A percentile compares a stretch with the other conserved stretches of the same genome.
These are phyloP conservation scores for Brachycybe producta DNA, from an alignment of 2,888 invertebrate species.

Conservation along the genomic window DNA sequence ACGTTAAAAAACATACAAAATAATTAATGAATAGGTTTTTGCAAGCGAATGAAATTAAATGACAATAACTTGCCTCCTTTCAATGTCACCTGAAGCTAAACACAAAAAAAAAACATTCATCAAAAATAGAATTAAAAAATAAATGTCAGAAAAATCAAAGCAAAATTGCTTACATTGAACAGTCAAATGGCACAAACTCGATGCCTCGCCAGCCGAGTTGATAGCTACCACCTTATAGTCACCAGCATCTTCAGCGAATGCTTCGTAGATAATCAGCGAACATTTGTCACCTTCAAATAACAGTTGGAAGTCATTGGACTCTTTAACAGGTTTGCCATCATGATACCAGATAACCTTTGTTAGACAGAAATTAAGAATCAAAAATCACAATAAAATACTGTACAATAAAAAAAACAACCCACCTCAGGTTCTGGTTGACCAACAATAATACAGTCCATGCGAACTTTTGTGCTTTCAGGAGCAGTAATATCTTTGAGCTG, in stretches of 20 bases:
- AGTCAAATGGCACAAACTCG: constrained; percentile 52
- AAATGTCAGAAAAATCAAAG: no score
- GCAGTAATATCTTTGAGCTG: constrained; percentile 53
- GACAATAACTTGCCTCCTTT: no score
- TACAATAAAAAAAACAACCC: constrained; percentile 18
- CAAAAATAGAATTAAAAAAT: constrained; percentile 5
- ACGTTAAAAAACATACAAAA: constrained; percentile 3
- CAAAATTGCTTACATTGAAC: constrained; percentile 38
- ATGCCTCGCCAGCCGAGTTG: constrained; percentile 70
- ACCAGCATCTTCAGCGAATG: constrained; percentile 60
- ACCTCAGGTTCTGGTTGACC: constrained; percentile 73
- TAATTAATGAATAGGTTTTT: background rate
- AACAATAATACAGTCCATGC: constrained; percentile 60
- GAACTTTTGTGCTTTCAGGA: constrained; percentile 53
- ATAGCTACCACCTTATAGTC: constrained; percentile 66
- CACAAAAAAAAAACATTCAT: background rate
- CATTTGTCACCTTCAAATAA: constrained; percentile 72
- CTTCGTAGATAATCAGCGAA: constrained; percentile 56
- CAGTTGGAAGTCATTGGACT: constrained; percentile 65
- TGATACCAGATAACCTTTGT: constrained; percentile 64
- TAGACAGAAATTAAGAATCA: constrained; percentile 12
- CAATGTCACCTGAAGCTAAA: background rate
- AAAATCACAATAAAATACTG: background rate
- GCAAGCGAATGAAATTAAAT: no score
- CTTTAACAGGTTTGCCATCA: constrained; percentile 64